A percentile compares a stretch with the other conserved stretches of the same genome.
Evolutionary conservation across 2,113 vertebrate genomes (phyloP).

Genomic region (Athene cunicularia): DNA sequence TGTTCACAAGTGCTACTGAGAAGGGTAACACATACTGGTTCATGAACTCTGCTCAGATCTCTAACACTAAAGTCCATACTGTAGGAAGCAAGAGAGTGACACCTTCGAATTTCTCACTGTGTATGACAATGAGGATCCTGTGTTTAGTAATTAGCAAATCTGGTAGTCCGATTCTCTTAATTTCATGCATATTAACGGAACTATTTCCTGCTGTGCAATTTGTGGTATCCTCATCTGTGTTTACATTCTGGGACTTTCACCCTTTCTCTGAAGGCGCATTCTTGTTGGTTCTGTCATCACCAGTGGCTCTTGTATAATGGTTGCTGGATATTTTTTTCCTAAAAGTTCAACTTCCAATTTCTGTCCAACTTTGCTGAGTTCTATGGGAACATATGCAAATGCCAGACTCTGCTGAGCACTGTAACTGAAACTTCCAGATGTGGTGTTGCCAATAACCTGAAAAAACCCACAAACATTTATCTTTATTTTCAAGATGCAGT

Average conservation of each 20-base stretch:
- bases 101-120: neutral
- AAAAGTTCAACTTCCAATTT: constrained; percentile 92
- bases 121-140: neutral
- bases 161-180: neutral
- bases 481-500: neutral
- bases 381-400: constrained; percentile 89
- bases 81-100: neutral
- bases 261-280: constrained; percentile 83
- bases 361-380: constrained; percentile 86
- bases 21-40: neutral
- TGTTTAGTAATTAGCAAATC: neutral
- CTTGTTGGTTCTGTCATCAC: constrained; percentile 88
- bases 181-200: neutral
- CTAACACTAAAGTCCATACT: neutral
- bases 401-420: constrained; percentile 86
- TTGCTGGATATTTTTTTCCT: constrained; percentile 86
- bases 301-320: constrained; percentile 86
- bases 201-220: neutral
- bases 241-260: constrained; percentile 63
- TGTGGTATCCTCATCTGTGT: neutral
- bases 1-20: neutral
- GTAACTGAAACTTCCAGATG: constrained; percentile 94
- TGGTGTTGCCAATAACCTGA: constrained; percentile 96
- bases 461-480: neutral
- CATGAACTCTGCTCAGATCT: neutral